Percentiles rank a stretch among this genome's conserved stretches.
Conservation (phyloP, 2,113 vertebrate genomes). For the Tricholaema leucomelas region DNA sequence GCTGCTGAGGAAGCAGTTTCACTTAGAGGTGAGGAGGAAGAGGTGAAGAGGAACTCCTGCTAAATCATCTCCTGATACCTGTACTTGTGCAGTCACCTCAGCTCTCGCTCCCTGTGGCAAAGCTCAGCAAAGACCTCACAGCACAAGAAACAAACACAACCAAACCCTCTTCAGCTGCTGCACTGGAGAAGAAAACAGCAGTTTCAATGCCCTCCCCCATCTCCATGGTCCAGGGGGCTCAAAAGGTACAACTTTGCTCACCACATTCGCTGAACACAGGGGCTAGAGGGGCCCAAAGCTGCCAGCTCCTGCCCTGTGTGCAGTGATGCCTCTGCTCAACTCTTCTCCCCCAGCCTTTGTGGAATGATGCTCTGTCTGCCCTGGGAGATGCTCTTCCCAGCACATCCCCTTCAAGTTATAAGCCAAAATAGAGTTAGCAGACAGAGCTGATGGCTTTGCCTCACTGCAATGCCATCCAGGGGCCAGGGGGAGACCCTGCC, state of each 20-base stretch:
- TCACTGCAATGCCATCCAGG: not conserved
- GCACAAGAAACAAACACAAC: not conserved
- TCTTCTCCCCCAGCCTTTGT: not conserved
- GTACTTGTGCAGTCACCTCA: not conserved
- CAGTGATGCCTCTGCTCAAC: not conserved
- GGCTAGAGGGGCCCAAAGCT: not conserved
- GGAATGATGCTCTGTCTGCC: not conserved
- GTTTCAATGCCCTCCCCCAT: not conserved
- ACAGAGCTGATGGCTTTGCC: not conserved
- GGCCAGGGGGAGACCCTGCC: not conserved
- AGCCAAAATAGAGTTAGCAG: not conserved
- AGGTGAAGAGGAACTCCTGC: not conserved
- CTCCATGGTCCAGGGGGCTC: not conserved
- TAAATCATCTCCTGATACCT: not conserved
- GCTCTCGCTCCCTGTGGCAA: not conserved
- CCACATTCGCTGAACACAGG: not conserved
- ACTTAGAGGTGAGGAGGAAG: not conserved
- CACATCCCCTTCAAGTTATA: not conserved
- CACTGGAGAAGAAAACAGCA: not conserved
- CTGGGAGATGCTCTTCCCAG: not conserved
- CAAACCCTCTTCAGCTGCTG: not conserved
- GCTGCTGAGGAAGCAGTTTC: not conserved
- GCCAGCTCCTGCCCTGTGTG: fast-evolving
- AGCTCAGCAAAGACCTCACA: not conserved
- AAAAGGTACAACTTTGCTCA: not conserved